Evolutionary conservation across 2,113 vertebrate species (phyloP), one percentile per base, ranked within the genome.

Genomic region (Melanocharis versteri): DNA sequence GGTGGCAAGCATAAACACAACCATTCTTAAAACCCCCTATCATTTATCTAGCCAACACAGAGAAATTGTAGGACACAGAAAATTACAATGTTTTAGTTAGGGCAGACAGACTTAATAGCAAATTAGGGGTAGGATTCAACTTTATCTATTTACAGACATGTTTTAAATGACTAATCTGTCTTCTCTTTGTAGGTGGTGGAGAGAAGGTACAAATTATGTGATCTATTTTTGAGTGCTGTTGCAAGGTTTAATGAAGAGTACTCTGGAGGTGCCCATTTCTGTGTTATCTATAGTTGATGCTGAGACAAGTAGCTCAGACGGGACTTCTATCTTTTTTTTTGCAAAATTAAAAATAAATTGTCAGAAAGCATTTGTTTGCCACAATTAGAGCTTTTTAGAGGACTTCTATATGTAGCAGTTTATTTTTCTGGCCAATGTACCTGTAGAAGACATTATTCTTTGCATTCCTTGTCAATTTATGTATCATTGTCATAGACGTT

Each of bases 181-280:
- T 89, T 90, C 15, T 62, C 16, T 92, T 91, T 19, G 14, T 69
- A 77, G 47, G 22, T 1, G 1, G 20, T 66, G 8, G 26, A 84
- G 47, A 89, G 39, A 91, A 95, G 27, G 70, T 89, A n/a, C 20
- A 87, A 89, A 87, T 84, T 71, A 78, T 58, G n/a, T 58, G 54
- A 78, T 70, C 30, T 81, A 39, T 93, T 96, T 94, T 51, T 78
- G 39, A 71, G 24, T 20, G 44, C 10, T 64, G 4, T 84, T 66
- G 23, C n/a, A 70, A 78, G 23, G 10, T 89, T 24, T 89, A 70
- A 89, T 73, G 26, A 91, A 73, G 9, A 66, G 18, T 57, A 70
- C 45, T 42, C 23, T 39, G 50, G 21, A 77, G 39, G 10, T 87
- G 14, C 19, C 35, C 7, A 6, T 48, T 83, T 92, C 53, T 90